Conservation (phyloP, 2,113 vertebrate species). For the Sinocyclocheilus anophthalmus region DNA sequence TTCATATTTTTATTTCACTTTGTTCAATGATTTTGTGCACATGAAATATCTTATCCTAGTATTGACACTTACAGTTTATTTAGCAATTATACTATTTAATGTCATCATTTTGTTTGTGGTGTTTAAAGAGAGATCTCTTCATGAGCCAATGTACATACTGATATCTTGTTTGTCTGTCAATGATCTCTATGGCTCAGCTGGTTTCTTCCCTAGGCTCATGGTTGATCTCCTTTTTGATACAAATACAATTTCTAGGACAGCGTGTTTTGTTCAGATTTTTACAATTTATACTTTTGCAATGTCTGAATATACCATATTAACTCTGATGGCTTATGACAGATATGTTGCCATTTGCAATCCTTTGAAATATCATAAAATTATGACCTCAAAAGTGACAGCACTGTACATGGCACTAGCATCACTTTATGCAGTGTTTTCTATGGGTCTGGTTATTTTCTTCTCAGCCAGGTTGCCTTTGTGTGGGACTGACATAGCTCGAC, state of each 20-base stretch:
- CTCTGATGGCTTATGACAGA: slow-evolving; percentile 68
- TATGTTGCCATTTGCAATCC: slow-evolving; percentile 66
- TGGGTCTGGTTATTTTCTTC: slow-evolving; percentile 6
- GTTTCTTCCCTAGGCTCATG: slow-evolving; percentile 71
- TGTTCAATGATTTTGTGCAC: slow-evolving; percentile 59
- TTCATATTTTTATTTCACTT: slow-evolving; percentile 59
- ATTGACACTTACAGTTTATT: slow-evolving; percentile 50
- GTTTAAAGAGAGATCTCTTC: slow-evolving; percentile 54
- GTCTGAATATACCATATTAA: slow-evolving; percentile 61
- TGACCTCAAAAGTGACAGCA: slow-evolving; percentile 56
- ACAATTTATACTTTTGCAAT: slow-evolving; percentile 60
- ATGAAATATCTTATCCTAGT: slow-evolving; percentile 53
- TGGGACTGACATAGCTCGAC: slow-evolving; percentile 36
- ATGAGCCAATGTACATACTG: slow-evolving; percentile 74
- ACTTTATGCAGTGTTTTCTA: slow-evolving; percentile 16
- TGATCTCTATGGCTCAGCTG: slow-evolving; percentile 71
- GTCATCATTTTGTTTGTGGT: slow-evolving; percentile 56
- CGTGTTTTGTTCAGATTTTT: slow-evolving; percentile 63
- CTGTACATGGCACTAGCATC: slow-evolving; percentile 47
- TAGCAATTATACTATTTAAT: slow-evolving; percentile 58
- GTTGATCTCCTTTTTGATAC: slow-evolving; percentile 58
- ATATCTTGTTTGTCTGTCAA: slow-evolving; percentile 68
- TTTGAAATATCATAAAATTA: slow-evolving; percentile 61
- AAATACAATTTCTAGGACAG: slow-evolving; percentile 30
- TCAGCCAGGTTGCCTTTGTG: slow-evolving; percentile 42